Evolutionary conservation across 2,113 vertebrate genomes (phyloP), one percentile per base, ranked within the genome.

Genomic region (Mastomys coucha): DNA sequence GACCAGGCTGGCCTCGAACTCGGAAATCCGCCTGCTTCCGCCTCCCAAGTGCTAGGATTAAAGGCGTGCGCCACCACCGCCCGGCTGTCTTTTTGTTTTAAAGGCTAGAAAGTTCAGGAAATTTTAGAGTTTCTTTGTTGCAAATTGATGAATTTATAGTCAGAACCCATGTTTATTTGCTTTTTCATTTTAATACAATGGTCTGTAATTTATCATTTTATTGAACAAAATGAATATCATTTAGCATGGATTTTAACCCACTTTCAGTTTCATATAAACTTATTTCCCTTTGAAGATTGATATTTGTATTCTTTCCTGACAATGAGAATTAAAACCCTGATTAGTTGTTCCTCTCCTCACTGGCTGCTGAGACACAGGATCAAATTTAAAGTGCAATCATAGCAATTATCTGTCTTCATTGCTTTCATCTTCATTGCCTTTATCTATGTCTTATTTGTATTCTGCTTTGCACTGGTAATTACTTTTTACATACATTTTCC

Each of bases 401-500:
- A 75, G 86, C 69, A 98, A 97, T 96, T 97, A 95, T 97, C 95
- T 96, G 36, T 89, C 78, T 91, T 93, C 73, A 93, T 91, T 93
- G 84, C 70, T 75, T 97, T 96, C 91, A 97, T 95, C 89, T 97
- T 93, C 87, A 93, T 93, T 95, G 84, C n/a, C 56, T 97, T 94
- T 96, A 93, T 96, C 88, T 94, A 56, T 88, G 81, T 89, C 84
- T 97, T 94, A 91, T 97, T 97, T 96, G 92, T 92, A 95, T 89
- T 97, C 96, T 85, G 49, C 7, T 92, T 96, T 89, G 78, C 78
- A 28, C 72, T 97, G 65, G 65, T 96, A 97, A 98, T 96, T 97
- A 97, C 90, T 88, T 97, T 95, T 77, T 94, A 85, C 36, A 97
- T 92, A 86, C 91, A 93, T 97, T 92, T 97, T 90, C 77, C 76